Percentiles rank a stretch among this genome's conserved stretches.
These are phyloP conservation scores for Acleris laterana DNA, from an alignment of 2,888 invertebrate species.

Conservation along the genomic window DNA sequence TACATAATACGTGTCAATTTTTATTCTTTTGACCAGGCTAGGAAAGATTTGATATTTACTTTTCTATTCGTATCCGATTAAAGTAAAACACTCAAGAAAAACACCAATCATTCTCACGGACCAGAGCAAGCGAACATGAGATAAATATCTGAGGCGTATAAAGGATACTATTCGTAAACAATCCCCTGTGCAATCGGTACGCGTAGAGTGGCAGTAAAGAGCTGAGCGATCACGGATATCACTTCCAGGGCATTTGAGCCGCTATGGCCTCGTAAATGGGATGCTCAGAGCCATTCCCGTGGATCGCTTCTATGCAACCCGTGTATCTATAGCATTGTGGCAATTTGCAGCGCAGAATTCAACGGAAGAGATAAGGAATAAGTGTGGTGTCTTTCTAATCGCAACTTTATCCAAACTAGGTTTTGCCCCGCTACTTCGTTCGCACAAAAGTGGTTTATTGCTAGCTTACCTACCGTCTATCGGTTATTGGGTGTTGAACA, in stretches of 20 bases:
- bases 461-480: too few species aligned
- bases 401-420: too few species aligned
- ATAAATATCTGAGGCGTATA: constrained; percentile 10
- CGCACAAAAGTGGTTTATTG: too few species aligned
- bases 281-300: constrained; percentile 46
- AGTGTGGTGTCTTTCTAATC: too few species aligned
- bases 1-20: too few species aligned
- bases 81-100: too few species aligned
- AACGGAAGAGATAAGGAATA: too few species aligned
- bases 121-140: neutral
- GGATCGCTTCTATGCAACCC: constrained; percentile 49
- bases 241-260: constrained; percentile 72
- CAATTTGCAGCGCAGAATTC: constrained; percentile 10
- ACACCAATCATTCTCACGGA: neutral
- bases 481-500: too few species aligned
- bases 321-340: constrained; percentile 39
- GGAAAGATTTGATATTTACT: too few species aligned
- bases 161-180: constrained; percentile 24
- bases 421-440: too few species aligned
- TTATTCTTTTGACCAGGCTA: too few species aligned
- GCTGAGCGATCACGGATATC: constrained; percentile 64
- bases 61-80: too few species aligned
- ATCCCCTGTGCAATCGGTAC: constrained; percentile 28
- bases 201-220: constrained; percentile 53
- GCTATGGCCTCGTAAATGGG: constrained; percentile 63